Base-by-base conservation (phyloP, 2,797 vertebrate species). In the Myiotriccus ornatus region DNA sequence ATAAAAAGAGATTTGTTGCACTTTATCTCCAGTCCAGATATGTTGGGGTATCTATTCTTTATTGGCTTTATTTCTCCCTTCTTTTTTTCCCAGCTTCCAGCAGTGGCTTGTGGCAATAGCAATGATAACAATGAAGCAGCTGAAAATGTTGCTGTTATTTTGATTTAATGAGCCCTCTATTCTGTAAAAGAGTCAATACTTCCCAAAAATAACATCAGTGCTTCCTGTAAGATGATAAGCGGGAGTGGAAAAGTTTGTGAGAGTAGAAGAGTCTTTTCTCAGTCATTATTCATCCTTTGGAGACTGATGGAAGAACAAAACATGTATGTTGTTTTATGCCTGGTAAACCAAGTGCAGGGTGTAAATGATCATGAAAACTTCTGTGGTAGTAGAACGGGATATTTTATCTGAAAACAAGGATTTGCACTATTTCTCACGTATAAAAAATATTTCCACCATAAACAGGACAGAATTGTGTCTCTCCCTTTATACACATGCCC, bases 141-240 rank as follows among this genome's bases (percentile, higher is more conserved):
- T 88, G 87, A 95, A 95, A 95, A 78, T 62, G 39, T 70, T 95
- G 77, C 46, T 88, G 57, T 88, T 97, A 73, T 81, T 96, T 95
- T 92, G 82, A 95, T 95, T 92, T 94, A 97, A 95, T 84, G 79
- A 96, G 73, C 55, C 53, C 44, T 85, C 76, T 84, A 41, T 71
- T 96, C 84, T 93, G 57, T 84, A 39, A 78, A 78, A 92, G 44
- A 74, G 67, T 93, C 81, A 76, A 76, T 95, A 79, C 73, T 88
- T 95, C 63, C 76, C 82, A 11, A 92, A 91, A 91, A 94, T 81
- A 95, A 87, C 79, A 69, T 55, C 69, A 62, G 2, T 73, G 32
- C 12, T 86, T 78, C 76, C 79, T 87, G 23, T 44, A 81, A 82
- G 68, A 63, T 53, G 82, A 27, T 60, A 83, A 71, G 25, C 78